These are phyloP conservation scores for Clanis bilineata DNA, from an alignment of 2,888 invertebrate genomes.

Conservation along the genomic window DNA sequence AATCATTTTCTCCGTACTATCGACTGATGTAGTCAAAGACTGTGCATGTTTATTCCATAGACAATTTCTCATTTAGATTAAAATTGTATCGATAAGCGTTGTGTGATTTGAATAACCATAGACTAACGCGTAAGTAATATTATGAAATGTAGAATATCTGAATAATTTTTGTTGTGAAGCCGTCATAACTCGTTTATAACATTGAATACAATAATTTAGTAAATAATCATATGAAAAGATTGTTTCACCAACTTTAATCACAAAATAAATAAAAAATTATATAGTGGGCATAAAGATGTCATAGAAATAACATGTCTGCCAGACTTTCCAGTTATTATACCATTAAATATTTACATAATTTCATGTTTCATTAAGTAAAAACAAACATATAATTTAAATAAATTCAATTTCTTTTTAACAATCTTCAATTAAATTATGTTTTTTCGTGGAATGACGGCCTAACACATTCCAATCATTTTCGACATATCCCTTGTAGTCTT, in stretches of 20 bases:
- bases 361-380: too few species aligned
- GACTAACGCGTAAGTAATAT: constrained; percentile 36
- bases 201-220: too few species aligned
- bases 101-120: constrained; percentile 63
- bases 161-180: not conserved
- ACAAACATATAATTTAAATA: too few species aligned
- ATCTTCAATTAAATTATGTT: not conserved
- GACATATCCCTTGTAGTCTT: constrained; percentile 10
- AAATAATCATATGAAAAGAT: too few species aligned
- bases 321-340: too few species aligned
- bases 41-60: constrained; percentile 55
- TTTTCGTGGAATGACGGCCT: not conserved
- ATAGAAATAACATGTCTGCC: too few species aligned
- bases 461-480: not conserved
- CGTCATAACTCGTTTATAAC: constrained; percentile 1
- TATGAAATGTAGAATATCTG: constrained; percentile 20
- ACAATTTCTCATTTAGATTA: constrained; percentile 43
- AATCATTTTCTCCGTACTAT: constrained; percentile 37
- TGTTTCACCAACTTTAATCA: too few species aligned
- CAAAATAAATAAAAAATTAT: too few species aligned
- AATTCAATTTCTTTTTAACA: too few species aligned
- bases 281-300: too few species aligned
- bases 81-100: constrained; percentile 48
- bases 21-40: constrained; percentile 56
- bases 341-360: too few species aligned